These are phyloP conservation scores for Dryomyza anilis DNA, from an alignment of 2,888 invertebrate genomes.

Conservation along the genomic window DNA sequence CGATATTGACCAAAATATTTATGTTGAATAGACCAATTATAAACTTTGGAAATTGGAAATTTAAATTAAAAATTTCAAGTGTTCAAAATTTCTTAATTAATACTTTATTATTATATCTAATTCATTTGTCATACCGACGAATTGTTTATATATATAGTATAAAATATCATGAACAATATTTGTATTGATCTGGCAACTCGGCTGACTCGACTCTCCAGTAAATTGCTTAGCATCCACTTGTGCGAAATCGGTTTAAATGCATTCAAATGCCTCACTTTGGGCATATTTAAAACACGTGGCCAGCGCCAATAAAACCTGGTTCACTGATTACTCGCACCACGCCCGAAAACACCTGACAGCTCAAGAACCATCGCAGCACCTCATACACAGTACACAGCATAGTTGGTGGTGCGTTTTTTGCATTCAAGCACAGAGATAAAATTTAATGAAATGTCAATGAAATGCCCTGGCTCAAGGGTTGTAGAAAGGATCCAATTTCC, in stretches of 20 bases:
- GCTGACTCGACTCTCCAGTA: too few relatives aligned
- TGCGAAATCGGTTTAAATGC: constrained; percentile 5
- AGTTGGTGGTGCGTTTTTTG: too few relatives aligned
- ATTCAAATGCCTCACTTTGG: constrained; percentile 20
- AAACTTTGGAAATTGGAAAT: too few relatives aligned
- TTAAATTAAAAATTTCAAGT: too few relatives aligned
- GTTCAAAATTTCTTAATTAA: too few relatives aligned
- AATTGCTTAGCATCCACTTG: neutral
- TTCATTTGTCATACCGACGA: too few relatives aligned
- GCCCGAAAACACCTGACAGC: neutral
- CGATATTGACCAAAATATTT: too few relatives aligned
- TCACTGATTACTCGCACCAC: neutral
- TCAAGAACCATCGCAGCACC: neutral
- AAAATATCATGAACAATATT: neutral
- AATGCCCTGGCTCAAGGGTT: constrained; percentile 8
- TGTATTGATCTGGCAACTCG: constrained; percentile 7
- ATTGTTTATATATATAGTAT: too few relatives aligned
- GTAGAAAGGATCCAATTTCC: constrained; percentile 18
- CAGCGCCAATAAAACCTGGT: constrained; percentile 1
- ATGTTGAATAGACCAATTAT: too few relatives aligned
- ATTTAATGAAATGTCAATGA: constrained; percentile 19
- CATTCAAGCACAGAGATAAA: neutral
- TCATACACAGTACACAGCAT: neutral
- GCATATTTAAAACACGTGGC: constrained; percentile 20
- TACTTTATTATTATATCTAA: too few relatives aligned